Evolutionary conservation across 2,113 vertebrate genomes (phyloP).

Genomic region (Tenrec ecaudatus): DNA sequence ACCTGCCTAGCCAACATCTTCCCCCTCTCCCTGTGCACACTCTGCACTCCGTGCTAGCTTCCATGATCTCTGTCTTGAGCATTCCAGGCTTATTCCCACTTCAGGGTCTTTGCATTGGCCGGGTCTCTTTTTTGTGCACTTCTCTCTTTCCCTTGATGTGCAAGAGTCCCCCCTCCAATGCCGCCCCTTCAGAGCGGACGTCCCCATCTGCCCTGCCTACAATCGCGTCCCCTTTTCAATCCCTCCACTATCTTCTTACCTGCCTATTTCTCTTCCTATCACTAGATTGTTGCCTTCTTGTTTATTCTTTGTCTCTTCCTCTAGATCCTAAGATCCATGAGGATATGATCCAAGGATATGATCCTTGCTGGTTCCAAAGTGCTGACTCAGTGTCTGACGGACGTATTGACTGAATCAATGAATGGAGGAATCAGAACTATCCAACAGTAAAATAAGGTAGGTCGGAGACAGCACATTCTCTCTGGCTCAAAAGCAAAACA

Average conservation of each 20-base stretch:
- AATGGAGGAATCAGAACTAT: neutral
- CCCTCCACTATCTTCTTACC: neutral
- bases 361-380: neutral
- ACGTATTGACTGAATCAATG: conserved; percentile 17
- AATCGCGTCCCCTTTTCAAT: neutral
- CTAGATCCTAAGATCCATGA: neutral
- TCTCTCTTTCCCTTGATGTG: neutral
- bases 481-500: neutral
- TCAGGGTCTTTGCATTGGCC: neutral
- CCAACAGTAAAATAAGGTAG: neutral
- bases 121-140: neutral
- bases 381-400: neutral
- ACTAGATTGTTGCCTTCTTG: neutral
- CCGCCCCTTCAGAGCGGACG: neutral
- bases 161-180: neutral
- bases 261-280: conserved; percentile 1
- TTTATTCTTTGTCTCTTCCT: conserved; percentile 17
- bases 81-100: neutral
- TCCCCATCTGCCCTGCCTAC: neutral
- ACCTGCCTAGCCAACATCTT: too few relatives aligned
- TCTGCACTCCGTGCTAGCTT: neutral
- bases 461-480: neutral
- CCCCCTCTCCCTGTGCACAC: rapidly evolving
- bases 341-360: neutral
- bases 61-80: neutral